phyloP scores from a whole-genome alignment of 2,888 invertebrate genomes.

The Papilio gigon region DNA sequence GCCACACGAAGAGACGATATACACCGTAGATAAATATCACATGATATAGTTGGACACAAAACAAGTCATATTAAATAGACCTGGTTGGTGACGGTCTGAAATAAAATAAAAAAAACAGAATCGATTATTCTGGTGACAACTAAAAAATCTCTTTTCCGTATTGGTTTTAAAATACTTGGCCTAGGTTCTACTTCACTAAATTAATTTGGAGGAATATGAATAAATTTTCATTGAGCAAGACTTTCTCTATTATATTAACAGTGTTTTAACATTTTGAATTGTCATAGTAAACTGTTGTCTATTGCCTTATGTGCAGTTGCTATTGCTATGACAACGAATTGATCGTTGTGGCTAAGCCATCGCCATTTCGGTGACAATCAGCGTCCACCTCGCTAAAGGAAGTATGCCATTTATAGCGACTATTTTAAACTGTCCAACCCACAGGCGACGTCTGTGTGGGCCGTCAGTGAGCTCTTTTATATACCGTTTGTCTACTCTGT shows the following conservation, averaged over 20 bases:
- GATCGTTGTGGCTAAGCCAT: not conserved
- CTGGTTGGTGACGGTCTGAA: not conserved
- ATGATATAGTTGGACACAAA: no score
- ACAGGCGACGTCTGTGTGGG: conserved; percentile 47
- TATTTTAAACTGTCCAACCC: conserved; percentile 62
- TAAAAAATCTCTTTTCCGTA: not conserved
- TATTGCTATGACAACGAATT: conserved; percentile 28
- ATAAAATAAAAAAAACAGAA: not conserved
- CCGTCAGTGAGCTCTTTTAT: conserved; percentile 13
- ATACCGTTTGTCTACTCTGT: not conserved
- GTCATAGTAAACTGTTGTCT: not conserved
- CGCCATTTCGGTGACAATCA: conserved; percentile 41
- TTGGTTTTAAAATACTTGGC: not conserved
- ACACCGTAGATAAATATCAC: no score
- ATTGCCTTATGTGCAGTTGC: not conserved
- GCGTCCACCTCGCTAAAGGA: conserved; percentile 52
- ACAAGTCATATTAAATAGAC: not conserved
- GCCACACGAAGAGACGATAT: no score
- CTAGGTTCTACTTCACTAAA: not conserved
- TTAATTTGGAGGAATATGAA: no score
- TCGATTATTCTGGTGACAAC: not conserved
- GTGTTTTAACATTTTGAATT: not conserved
- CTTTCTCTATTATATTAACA: not conserved
- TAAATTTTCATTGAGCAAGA: no score
- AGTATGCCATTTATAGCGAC: conserved; percentile 61